Evolutionary conservation across 2,888 invertebrate species (phyloP).

Genomic region (Dascillus cervinus): DNA sequence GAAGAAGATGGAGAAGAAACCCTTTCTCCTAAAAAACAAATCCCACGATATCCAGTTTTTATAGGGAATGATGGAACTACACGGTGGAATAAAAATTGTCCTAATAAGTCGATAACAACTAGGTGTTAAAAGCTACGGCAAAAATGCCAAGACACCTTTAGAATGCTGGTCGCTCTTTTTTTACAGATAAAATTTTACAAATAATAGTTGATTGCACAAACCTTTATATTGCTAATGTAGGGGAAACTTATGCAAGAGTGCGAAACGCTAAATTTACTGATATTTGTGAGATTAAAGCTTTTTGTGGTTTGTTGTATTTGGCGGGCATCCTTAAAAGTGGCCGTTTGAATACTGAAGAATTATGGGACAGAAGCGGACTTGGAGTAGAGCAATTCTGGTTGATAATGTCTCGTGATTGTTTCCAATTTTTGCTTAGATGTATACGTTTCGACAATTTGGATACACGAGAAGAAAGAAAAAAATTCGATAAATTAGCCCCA

Average conservation of each 20-base stretch:
- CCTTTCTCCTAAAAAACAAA: too few species aligned
- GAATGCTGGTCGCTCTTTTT: too few species aligned
- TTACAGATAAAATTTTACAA: constrained; percentile 1
- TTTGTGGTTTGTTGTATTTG: constrained; percentile 5
- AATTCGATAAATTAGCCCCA: too few species aligned
- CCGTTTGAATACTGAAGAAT: too few species aligned
- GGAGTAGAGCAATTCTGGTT: constrained; percentile 3
- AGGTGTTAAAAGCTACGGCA: constrained; percentile 1
- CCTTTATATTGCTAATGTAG: too few species aligned
- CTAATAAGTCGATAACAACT: too few species aligned
- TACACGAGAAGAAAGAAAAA: constrained; percentile 1
- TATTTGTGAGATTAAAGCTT: too few species aligned
- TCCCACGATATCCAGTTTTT: too few species aligned
- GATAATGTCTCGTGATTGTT: too few species aligned
- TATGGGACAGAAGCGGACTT: constrained; percentile 1
- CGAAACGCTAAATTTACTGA: constrained; percentile 1
- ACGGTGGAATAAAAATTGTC: too few species aligned
- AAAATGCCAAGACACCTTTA: too few species aligned
- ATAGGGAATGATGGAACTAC: too few species aligned
- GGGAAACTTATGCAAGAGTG: not conserved
- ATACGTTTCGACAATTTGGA: constrained; percentile 1
- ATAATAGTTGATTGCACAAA: not conserved
- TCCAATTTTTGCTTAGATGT: constrained; percentile 2
- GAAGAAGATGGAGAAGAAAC: constrained; percentile 2
- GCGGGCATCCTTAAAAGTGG: constrained; percentile 1